phyloP scores from a whole-genome alignment of 2,888 invertebrate species.

The Noctua pronuba region DNA sequence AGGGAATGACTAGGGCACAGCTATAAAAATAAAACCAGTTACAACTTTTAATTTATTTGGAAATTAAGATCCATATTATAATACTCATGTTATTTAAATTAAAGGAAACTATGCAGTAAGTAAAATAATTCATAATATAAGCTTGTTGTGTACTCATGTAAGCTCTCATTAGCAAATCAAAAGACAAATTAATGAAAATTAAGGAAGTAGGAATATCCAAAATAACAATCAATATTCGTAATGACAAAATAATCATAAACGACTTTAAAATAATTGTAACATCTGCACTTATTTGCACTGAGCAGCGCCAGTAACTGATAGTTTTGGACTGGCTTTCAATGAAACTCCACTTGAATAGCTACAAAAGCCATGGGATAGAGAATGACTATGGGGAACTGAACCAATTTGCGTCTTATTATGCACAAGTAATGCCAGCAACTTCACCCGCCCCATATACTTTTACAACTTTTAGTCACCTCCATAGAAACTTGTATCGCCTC shows the following conservation, averaged over 20 bases:
- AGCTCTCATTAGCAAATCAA: conserved; percentile 15
- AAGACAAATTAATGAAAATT: conserved; percentile 11
- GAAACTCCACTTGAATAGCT: neutral
- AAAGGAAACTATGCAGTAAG: conserved; percentile 7
- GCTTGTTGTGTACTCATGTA: neutral
- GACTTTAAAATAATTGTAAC: conserved; percentile 1
- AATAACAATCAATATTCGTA: neutral
- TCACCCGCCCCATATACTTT: neutral
- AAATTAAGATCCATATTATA: conserved; percentile 42
- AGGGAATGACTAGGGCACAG: neutral
- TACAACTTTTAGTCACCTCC: neutral
- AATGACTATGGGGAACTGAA: neutral
- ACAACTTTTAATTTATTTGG: conserved; percentile 36
- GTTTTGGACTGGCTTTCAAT: neutral
- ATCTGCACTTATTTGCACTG: neutral
- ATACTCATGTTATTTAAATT: conserved; percentile 44
- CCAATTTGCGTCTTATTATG: neutral
- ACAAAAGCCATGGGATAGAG: neutral
- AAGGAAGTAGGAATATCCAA: neutral
- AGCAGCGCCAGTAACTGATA: neutral
- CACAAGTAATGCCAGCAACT: conserved; percentile 5
- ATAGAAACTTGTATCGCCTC: neutral
- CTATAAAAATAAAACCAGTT: conserved; percentile 22
- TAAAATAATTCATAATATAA: conserved; percentile 10
- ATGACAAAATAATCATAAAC: neutral